phyloP scores from a whole-genome alignment of 2,888 invertebrate genomes.

The Patella depressa region DNA sequence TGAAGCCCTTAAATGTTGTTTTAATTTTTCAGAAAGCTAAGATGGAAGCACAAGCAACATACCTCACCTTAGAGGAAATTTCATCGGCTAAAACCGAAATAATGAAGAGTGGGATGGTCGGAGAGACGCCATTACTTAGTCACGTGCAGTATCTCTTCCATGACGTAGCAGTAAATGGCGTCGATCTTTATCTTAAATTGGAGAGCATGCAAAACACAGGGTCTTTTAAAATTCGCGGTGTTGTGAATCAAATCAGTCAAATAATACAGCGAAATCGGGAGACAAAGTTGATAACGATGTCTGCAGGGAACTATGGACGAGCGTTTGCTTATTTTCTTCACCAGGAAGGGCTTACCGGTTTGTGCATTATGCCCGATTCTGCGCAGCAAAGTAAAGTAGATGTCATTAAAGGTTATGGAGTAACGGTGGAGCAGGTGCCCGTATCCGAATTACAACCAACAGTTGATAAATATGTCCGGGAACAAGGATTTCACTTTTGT shows the following conservation, averaged over 20 bases:
- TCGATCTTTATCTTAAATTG: conserved; percentile 56
- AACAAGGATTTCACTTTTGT: conserved; percentile 50
- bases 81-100: conserved; percentile 40
- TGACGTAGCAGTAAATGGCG: conserved; percentile 31
- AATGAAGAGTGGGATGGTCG: conserved; percentile 38
- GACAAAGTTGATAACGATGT: conserved; percentile 61
- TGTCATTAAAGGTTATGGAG: conserved; percentile 60
- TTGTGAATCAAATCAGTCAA: conserved; percentile 61
- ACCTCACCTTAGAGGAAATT: conserved; percentile 42
- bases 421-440: conserved; percentile 51
- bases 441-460: conserved; percentile 47
- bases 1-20: no score
- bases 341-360: conserved; percentile 44
- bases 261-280: conserved; percentile 39
- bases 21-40: conserved; percentile 11
- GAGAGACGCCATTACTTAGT: conserved; percentile 51
- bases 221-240: conserved; percentile 69
- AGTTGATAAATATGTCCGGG: conserved; percentile 50
- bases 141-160: conserved; percentile 51
- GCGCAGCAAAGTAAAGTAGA: conserved; percentile 60
- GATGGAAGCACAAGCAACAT: conserved; percentile 28
- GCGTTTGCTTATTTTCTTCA: conserved; percentile 64
- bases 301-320: conserved; percentile 71
- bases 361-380: conserved; percentile 64
- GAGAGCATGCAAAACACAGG: conserved; percentile 64